phyloP scores from a whole-genome alignment of 2,113 vertebrate species.

The Carassius carassius region DNA sequence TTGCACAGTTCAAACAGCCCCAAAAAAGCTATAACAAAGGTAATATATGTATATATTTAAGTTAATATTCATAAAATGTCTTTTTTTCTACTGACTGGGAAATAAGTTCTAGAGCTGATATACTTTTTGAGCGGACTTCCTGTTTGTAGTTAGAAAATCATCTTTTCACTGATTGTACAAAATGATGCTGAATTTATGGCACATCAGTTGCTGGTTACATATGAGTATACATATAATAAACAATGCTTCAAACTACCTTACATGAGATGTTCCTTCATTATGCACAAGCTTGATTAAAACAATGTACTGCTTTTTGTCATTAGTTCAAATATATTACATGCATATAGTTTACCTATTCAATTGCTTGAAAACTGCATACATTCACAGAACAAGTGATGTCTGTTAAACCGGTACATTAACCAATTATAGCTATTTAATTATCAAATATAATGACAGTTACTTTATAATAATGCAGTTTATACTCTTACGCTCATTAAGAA shows the following conservation, averaged over 20 bases:
- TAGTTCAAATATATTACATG: not conserved
- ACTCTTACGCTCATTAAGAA: not conserved
- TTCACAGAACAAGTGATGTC: not conserved
- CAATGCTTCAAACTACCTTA: not conserved
- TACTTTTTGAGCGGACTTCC: not conserved
- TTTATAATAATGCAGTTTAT: not conserved
- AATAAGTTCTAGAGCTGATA: not conserved
- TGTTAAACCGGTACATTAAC: not conserved
- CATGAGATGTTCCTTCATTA: not conserved
- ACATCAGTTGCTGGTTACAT: too few species aligned
- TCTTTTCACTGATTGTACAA: too few species aligned
- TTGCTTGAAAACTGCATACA: not conserved
- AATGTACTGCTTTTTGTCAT: not conserved
- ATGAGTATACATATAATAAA: conserved; percentile 4
- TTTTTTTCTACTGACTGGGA: too few species aligned
- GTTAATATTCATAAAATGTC: too few species aligned
- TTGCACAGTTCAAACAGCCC: conserved; percentile 76
- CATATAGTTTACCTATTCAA: not conserved
- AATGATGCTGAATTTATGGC: not conserved
- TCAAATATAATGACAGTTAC: not conserved
- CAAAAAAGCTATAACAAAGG: conserved; percentile 60
- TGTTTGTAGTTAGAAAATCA: too few species aligned
- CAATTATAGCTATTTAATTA: not conserved
- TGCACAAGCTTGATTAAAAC: not conserved
- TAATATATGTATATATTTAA: too few species aligned